phyloP scores from a whole-genome alignment of 2,113 vertebrate species.

The Petroica traversi region DNA sequence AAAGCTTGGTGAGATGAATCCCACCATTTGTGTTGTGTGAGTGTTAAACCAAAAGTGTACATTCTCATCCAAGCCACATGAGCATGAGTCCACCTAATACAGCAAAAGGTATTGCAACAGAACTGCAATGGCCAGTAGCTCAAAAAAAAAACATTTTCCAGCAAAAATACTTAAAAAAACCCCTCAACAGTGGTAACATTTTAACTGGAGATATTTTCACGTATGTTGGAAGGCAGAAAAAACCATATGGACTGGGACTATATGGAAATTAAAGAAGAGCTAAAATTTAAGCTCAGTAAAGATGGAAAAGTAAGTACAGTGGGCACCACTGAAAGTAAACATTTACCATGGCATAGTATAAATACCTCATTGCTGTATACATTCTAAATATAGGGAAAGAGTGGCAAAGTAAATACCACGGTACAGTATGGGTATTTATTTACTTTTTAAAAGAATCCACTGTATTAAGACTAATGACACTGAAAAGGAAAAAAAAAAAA shows the following conservation, averaged over 20 bases:
- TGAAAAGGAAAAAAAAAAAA: conserved; percentile 33
- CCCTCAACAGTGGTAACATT: background rate
- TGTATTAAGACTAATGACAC: conserved; percentile 33
- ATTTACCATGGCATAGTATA: conserved; percentile 67
- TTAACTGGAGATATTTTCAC: background rate
- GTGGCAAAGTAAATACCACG: conserved; percentile 50
- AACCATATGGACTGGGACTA: background rate
- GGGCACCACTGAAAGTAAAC: conserved; percentile 54
- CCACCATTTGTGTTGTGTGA: background rate
- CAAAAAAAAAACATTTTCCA: background rate
- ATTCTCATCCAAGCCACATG: background rate
- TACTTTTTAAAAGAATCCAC: conserved; percentile 36
- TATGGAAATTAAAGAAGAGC: background rate
- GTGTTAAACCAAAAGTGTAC: background rate
- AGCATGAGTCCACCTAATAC: background rate
- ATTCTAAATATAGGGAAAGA: conserved; percentile 64
- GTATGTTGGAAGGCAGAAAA: background rate
- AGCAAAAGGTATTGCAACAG: background rate
- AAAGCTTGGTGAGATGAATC: background rate
- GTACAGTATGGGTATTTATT: conserved; percentile 59
- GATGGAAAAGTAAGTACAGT: conserved; percentile 58
- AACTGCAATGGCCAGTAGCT: background rate
- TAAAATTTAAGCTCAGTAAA: conserved; percentile 23
- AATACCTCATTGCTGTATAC: conserved; percentile 59
- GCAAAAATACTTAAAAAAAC: background rate